Evolutionary conservation across 2,797 vertebrate species (phyloP).

Genomic region (Smutsia gigantea): DNA sequence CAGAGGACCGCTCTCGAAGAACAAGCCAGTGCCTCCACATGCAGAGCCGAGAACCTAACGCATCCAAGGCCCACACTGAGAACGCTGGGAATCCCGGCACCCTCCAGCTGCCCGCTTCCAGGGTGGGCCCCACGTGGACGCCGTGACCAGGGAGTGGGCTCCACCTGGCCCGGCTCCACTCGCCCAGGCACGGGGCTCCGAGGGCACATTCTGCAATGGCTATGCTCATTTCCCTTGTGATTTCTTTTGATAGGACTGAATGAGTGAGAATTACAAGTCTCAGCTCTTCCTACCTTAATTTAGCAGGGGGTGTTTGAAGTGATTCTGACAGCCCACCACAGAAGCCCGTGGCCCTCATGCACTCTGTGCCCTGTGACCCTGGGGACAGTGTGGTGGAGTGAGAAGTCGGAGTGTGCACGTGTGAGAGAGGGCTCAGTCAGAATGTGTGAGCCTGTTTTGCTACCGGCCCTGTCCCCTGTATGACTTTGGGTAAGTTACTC

Average conservation of each 20-base stretch:
- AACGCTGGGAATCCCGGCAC: accelerated
- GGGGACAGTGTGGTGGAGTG: background rate
- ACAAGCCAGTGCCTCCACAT: background rate
- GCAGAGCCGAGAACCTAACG: background rate
- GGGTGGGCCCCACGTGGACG: background rate
- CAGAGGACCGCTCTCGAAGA: background rate
- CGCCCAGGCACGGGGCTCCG: accelerated
- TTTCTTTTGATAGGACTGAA: background rate
- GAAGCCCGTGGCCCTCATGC: accelerated
- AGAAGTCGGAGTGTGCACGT: accelerated
- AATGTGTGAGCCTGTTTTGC: no score
- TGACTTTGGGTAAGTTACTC: background rate
- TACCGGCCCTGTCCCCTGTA: background rate
- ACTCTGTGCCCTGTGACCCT: accelerated
- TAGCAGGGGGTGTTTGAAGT: background rate
- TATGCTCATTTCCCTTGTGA: no score
- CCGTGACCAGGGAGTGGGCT: accelerated
- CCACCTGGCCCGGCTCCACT: background rate
- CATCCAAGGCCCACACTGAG: background rate
- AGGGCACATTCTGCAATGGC: no score
- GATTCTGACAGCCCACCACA: no score
- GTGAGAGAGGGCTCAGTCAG: no score
- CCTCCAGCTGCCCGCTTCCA: no score
- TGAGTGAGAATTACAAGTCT: no score
- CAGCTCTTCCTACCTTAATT: background rate